Conservation (phyloP, 2,113 vertebrate genomes). For the Grantiella picta region DNA sequence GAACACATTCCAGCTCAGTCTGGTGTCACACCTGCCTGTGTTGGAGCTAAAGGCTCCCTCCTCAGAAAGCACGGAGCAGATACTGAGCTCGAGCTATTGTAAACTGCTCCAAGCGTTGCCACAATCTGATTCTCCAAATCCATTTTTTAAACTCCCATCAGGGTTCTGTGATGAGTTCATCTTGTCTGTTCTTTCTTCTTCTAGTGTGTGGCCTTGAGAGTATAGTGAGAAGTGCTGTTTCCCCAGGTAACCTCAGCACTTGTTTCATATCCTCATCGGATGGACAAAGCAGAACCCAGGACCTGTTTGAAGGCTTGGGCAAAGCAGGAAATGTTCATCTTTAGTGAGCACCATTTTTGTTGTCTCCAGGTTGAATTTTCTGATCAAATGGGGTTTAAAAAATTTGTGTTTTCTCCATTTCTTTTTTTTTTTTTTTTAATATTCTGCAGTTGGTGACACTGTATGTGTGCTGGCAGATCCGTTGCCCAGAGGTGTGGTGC, state of each 20-base stretch:
- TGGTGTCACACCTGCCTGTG: not conserved
- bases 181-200: not conserved
- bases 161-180: not conserved
- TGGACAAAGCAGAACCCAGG: not conserved
- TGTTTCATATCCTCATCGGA: rapidly evolving
- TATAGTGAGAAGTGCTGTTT: rapidly evolving
- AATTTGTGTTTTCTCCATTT: not conserved
- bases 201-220: rapidly evolving
- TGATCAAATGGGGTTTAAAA: not conserved
- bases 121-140: not conserved
- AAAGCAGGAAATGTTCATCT: rapidly evolving
- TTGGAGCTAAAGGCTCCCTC: not conserved
- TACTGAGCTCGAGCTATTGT: not conserved
- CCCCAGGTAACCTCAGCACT: too few species aligned
- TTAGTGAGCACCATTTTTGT: rapidly evolving
- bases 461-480: not conserved
- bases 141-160: not conserved
- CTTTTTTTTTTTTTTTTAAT: not conserved
- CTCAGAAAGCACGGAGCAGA: too few species aligned
- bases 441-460: rapidly evolving
- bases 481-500: not conserved
- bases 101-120: not conserved
- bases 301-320: not conserved
- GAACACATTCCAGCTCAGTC: not conserved
- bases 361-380: not conserved